These are phyloP conservation scores for Stenotaenia linearis DNA, from an alignment of 2,888 invertebrate species.

Conservation along the genomic window DNA sequence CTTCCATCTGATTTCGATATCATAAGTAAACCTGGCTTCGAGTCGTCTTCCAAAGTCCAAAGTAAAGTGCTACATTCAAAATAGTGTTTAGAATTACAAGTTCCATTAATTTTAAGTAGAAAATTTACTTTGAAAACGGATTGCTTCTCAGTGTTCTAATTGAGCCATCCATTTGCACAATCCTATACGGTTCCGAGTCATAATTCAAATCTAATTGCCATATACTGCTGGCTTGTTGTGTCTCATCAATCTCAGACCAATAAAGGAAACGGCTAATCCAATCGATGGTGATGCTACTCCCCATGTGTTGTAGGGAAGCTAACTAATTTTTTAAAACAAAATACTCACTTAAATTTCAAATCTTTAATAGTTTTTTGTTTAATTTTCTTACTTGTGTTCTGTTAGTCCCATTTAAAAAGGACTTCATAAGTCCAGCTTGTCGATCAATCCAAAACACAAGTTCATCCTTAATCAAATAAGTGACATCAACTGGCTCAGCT, in stretches of 20 bases:
- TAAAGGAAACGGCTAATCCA: conserved; percentile 82
- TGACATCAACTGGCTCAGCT: conserved; percentile 64
- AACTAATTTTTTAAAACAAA: not conserved
- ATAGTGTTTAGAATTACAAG: not conserved
- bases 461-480: conserved; percentile 63
- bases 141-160: conserved; percentile 67
- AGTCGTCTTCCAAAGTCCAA: conserved; percentile 66
- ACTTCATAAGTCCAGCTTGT: conserved; percentile 62
- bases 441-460: conserved; percentile 78
- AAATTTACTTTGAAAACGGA: conserved; percentile 62
- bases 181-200: conserved; percentile 37
- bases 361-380: not conserved
- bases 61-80: not conserved
- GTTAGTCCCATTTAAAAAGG: conserved; percentile 54
- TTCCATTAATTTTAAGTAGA: not conserved
- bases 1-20: conserved; percentile 48
- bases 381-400: conserved; percentile 42
- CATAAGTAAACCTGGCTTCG: conserved; percentile 59
- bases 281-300: conserved; percentile 68
- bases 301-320: conserved; percentile 44
- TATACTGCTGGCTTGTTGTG: conserved; percentile 48
- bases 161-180: conserved; percentile 44
- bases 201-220: conserved; percentile 43
- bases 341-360: not conserved
- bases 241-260: conserved; percentile 63